Evolutionary conservation across 2,797 vertebrate species (phyloP).

Genomic region (Amblyraja radiata): DNA sequence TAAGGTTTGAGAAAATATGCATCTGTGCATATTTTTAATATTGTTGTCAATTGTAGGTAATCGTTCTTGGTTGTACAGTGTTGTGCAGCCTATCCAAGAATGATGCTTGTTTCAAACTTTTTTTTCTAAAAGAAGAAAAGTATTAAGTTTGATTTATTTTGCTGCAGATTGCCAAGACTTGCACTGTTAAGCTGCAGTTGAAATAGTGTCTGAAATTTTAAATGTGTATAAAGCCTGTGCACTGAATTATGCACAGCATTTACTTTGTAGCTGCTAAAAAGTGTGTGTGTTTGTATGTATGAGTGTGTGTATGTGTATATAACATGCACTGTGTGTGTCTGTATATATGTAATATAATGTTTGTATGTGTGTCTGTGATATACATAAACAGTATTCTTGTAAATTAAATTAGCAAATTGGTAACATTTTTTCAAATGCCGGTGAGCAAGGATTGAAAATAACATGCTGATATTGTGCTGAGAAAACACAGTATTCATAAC

Average conservation of each 20-base stretch:
- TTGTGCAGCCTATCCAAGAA: not conserved
- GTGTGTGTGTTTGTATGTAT: not conserved
- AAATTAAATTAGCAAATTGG: not conserved
- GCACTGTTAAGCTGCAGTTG: slow-evolving; percentile 30
- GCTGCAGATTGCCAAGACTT: slow-evolving; percentile 18
- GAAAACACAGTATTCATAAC: not conserved
- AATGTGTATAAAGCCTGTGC: not conserved
- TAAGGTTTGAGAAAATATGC: slow-evolving; percentile 50
- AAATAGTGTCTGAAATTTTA: slow-evolving; percentile 14
- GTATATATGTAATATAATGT: not conserved
- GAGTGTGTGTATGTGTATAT: not conserved
- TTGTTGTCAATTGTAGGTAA: not conserved
- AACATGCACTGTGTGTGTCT: not conserved
- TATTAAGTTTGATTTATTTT: slow-evolving; percentile 29
- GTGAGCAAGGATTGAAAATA: not conserved
- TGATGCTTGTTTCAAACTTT: slow-evolving; percentile 12
- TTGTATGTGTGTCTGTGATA: too few relatives aligned
- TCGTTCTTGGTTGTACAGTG: slow-evolving; percentile 1
- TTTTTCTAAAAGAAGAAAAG: slow-evolving; percentile 22
- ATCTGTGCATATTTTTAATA: not conserved
- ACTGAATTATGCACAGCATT: slow-evolving; percentile 38
- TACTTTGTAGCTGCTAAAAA: slow-evolving; percentile 21
- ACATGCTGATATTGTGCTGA: not conserved
- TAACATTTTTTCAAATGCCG: slow-evolving; percentile 33
- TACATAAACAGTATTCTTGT: slow-evolving; percentile 33